These are phyloP conservation scores for Clytia hemisphaerica DNA, from an alignment of 30 jellyfish, hydroid and myxozoan species.

Conservation along the genomic window DNA sequence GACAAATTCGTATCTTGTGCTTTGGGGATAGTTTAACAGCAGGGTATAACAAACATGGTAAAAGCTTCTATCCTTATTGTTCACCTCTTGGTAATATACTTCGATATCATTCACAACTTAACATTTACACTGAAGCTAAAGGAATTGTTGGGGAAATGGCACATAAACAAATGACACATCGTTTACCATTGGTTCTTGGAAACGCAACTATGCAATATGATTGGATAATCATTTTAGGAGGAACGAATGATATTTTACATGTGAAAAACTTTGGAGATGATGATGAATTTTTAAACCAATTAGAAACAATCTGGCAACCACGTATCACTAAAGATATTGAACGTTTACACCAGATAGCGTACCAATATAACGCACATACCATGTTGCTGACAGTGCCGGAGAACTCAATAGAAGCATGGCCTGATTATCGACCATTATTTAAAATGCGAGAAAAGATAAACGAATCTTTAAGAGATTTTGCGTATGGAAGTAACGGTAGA, in stretches of 20 bases:
- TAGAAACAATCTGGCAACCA: slow-evolving; percentile 96
- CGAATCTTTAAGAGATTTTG: slow-evolving; percentile 67
- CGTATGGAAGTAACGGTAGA: slow-evolving; percentile 57
- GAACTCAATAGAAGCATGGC: slow-evolving; percentile 93
- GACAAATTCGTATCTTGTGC: slow-evolving; percentile 60
- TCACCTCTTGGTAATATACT: slow-evolving; percentile 43
- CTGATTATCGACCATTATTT: slow-evolving; percentile 69
- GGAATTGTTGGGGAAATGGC: slow-evolving; percentile 99
- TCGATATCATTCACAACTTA: slow-evolving; percentile 28
- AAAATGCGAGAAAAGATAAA: slow-evolving; percentile 82
- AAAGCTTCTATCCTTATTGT: slow-evolving; percentile 78
- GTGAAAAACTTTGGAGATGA: slow-evolving; percentile 97
- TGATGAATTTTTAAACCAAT: slow-evolving; percentile 81
- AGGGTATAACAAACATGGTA: slow-evolving; percentile 89
- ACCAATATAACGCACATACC: slow-evolving; percentile 81
- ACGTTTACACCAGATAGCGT: slow-evolving; percentile 75
- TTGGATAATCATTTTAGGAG: slow-evolving; percentile 91
- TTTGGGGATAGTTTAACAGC: slow-evolving; percentile 98
- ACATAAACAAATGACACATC: slow-evolving; percentile 86
- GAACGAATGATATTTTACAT: slow-evolving; percentile 92
- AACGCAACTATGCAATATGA: slow-evolving; percentile 66
- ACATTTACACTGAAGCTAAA: slow-evolving; percentile 54
- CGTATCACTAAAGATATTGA: slow-evolving; percentile 87
- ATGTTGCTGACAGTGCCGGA: slow-evolving; percentile 91
- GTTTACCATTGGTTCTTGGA: slow-evolving; percentile 92